Evolutionary conservation across 2,797 vertebrate genomes (phyloP).

Genomic region (Sebastes umbrosus): DNA sequence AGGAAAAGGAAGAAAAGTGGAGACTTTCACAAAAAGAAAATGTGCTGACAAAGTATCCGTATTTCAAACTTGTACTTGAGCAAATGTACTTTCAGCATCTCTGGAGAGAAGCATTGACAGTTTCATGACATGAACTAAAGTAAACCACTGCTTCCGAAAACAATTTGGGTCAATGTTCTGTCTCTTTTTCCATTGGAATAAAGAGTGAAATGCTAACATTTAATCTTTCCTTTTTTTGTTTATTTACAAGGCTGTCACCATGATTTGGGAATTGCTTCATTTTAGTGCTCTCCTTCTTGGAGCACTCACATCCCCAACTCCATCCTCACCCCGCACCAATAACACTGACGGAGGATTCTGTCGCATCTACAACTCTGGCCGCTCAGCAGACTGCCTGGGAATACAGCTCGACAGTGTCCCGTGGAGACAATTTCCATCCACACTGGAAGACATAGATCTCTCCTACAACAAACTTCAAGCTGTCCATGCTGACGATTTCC

Average conservation of each 20-base stretch:
- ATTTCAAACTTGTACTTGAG: not conserved
- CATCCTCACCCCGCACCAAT: not conserved
- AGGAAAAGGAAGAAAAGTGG: not conserved
- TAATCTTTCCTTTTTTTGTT: constrained; percentile 8
- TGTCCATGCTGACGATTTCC: constrained; percentile 70
- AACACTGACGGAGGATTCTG: constrained; percentile 32
- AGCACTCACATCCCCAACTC: constrained; percentile 47
- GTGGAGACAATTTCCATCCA: constrained; percentile 62
- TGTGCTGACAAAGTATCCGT: not conserved
- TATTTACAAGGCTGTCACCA: constrained; percentile 52
- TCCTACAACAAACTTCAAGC: constrained; percentile 83
- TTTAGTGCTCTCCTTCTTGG: constrained; percentile 54
- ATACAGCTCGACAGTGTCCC: constrained; percentile 76
- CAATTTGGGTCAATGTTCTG: not conserved
- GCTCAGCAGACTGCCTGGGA: constrained; percentile 79
- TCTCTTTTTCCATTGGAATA: not conserved
- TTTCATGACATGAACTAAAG: too few species aligned
- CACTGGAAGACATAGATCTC: constrained; percentile 79
- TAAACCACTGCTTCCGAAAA: not conserved
- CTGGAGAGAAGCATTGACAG: not conserved
- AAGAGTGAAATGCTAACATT: not conserved
- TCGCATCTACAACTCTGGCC: constrained; percentile 49
- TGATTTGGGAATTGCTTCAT: constrained; percentile 54
- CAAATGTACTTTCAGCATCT: not conserved
- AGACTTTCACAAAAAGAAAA: not conserved